phyloP scores from a whole-genome alignment of 2,797 vertebrate genomes.

The Myotis pilosus region DNA sequence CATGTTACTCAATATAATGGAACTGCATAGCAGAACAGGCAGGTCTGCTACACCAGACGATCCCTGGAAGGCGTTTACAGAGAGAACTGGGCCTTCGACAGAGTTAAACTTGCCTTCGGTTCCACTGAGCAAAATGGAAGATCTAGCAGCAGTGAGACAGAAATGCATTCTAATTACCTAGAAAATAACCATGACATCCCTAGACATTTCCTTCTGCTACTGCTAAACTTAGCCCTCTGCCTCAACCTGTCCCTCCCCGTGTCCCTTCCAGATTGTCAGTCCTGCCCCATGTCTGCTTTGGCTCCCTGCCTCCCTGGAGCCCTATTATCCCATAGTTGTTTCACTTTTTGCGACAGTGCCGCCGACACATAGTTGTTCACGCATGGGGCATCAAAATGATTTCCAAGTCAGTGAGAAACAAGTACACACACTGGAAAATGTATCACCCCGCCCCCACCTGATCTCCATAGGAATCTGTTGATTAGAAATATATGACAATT shows the following conservation, averaged over 20 bases:
- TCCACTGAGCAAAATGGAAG: neutral
- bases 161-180: neutral
- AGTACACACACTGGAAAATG: constrained; percentile 39
- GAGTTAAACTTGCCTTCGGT: neutral
- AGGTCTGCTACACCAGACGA: neutral
- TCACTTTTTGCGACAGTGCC: constrained; percentile 42
- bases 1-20: neutral
- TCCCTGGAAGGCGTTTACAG: neutral
- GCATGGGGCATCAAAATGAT: constrained; percentile 36
- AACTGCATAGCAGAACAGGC: neutral
- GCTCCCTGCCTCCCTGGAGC: constrained; percentile 22
- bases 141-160: constrained; percentile 9
- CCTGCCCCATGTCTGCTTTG: neutral
- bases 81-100: neutral
- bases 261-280: neutral
- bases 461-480: neutral
- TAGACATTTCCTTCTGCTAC: neutral
- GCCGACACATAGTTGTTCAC: neutral
- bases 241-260: neutral
- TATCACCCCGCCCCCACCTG: neutral
- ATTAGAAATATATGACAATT: constrained; percentile 20
- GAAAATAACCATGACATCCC: constrained; percentile 40
- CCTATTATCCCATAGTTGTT: neutral
- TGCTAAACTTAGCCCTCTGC: constrained; percentile 18
- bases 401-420: constrained; percentile 60